Base-by-base conservation (phyloP, 1,140 invertebrate species). In the Doryteuthis pealeii region DNA sequence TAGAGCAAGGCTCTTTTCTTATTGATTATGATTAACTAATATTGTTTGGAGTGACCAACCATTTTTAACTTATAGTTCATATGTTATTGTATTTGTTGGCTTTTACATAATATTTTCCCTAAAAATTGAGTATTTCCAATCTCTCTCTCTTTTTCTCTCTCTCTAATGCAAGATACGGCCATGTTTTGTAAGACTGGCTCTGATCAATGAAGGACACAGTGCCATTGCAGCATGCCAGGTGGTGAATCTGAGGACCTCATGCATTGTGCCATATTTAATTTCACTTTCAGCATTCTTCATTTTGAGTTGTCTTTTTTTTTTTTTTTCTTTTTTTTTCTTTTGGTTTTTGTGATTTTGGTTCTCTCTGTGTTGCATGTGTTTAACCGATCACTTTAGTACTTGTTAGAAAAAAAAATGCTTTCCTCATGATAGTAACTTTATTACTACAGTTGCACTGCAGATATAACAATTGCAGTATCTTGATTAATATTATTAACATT, bases 311-410 rank as follows among this genome's bases (percentile, higher is more conserved):
- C 10, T 40, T 10, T 10, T 40, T 40, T 40, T 10, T 10, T 40
- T 40, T 40, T 5, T 40, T 40, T 40, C 10, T 40, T 40, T 40
- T 40, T 40, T 40, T 10, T 5, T 40, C 10, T 62, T 62, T 62
- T 62, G 54, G 54, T 62, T 62, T 40, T 62, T 62, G 54, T 62
- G 54, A 62, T 62, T 62, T 62, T 62, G 54, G 54, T 62, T 62
- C 10, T 28, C 45, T 49, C 54, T 62, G 54, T 62, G 54, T 62
- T 62, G 54, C 54, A 62, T 62, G 54, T 62, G 18, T 62, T n/a
- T n/a, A 15, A 62, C 18, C 18, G 54, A 62, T 62, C 18, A 22
- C 18, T 62, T 62, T 62, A 62, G 54, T 62, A 62, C 18, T 12
- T 28, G 26, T 62, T 28, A 62, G 54, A 62, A 62, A 22, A n/a